phyloP scores from a whole-genome alignment of 2,888 invertebrate species.

The Andrena bucephala region DNA sequence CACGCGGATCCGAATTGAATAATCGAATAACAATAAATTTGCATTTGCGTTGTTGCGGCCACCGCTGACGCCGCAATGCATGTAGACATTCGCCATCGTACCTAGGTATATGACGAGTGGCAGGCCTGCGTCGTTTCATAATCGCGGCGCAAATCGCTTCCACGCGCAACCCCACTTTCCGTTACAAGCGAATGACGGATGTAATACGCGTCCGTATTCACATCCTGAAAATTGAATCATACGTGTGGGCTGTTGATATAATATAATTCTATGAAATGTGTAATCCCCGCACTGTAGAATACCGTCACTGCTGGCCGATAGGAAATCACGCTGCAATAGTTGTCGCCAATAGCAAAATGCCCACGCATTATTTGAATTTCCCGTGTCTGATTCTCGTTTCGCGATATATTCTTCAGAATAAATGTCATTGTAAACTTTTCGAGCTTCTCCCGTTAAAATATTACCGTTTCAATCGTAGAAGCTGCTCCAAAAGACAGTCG shows the following conservation, averaged over 20 bases:
- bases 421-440: no score
- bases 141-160: conserved; percentile 81
- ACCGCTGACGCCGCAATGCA: conserved; percentile 79
- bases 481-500: no score
- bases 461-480: no score
- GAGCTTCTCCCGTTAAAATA: no score
- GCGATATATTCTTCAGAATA: no score
- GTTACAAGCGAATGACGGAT: conserved; percentile 68
- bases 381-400: no score
- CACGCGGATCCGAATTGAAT: conserved; percentile 80
- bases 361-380: no score
- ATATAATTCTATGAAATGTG: conserved; percentile 31
- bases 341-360: no score
- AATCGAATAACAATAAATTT: conserved; percentile 84
- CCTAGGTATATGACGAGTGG: conserved; percentile 73
- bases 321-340: no score
- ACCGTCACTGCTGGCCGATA: neutral
- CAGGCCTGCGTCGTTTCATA: conserved; percentile 78
- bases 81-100: conserved; percentile 77
- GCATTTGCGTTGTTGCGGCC: conserved; percentile 82
- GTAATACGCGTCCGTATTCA: conserved; percentile 63
- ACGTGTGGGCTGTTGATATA: conserved; percentile 49
- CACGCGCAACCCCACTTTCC: conserved; percentile 75
- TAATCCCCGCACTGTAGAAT: conserved; percentile 18
- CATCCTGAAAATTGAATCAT: conserved; percentile 67